Conservation (phyloP, 2,888 invertebrate genomes). For the Drosophila limbata region DNA sequence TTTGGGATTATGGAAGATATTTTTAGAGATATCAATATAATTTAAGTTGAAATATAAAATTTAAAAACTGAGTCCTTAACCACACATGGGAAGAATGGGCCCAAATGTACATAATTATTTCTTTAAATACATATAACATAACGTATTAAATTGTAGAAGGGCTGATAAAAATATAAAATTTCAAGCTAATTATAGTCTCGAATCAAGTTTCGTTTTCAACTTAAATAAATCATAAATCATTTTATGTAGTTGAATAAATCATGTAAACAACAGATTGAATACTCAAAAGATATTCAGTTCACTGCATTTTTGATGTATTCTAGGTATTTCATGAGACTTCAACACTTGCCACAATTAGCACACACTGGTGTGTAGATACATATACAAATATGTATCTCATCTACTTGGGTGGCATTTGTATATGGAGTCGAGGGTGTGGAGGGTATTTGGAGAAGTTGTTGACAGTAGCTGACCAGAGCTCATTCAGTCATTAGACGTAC, state of each 20-base stretch:
- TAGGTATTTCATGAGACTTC: background rate
- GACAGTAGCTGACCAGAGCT: constrained; percentile 59
- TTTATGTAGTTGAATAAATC: too few species aligned
- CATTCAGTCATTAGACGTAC: constrained; percentile 58
- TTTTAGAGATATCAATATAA: too few species aligned
- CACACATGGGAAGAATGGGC: too few species aligned
- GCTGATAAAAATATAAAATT: background rate
- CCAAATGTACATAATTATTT: too few species aligned
- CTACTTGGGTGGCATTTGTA: background rate
- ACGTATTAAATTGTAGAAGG: too few species aligned
- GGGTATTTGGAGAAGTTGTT: constrained; percentile 23
- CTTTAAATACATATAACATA: too few species aligned
- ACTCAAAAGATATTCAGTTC: background rate
- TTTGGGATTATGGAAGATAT: too few species aligned
- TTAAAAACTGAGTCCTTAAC: too few species aligned
- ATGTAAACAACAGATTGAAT: background rate
- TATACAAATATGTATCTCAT: background rate
- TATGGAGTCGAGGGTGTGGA: background rate
- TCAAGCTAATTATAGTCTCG: background rate
- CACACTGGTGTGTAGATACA: background rate
- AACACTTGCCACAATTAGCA: background rate
- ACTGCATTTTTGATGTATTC: background rate
- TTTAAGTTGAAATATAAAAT: too few species aligned
- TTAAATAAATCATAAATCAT: too few species aligned
- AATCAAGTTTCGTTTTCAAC: too few species aligned